Conservation (phyloP, 2,888 invertebrate species). For the Portevinia maculata region DNA sequence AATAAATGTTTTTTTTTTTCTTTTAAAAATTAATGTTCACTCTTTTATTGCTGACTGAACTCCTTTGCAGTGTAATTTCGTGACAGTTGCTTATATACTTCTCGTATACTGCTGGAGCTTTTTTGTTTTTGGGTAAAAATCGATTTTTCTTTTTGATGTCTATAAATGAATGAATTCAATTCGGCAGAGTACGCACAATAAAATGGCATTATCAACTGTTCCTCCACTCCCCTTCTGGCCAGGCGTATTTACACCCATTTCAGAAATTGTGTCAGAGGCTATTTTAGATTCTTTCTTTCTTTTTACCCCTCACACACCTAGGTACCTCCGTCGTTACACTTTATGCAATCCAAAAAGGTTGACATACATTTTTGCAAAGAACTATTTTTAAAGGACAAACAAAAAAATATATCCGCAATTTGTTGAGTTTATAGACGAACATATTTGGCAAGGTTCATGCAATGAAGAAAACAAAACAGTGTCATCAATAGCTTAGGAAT, state of each 20-base stretch:
- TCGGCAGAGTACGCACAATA: slow-evolving; percentile 40
- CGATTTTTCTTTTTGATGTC: slow-evolving; percentile 62
- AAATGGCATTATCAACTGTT: slow-evolving; percentile 37
- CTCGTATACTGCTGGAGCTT: slow-evolving; percentile 43
- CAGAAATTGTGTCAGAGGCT: slow-evolving; percentile 49
- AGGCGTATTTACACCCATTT: slow-evolving; percentile 21
- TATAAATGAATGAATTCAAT: slow-evolving; percentile 58
- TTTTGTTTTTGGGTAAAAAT: slow-evolving; percentile 66
- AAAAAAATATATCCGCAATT: slow-evolving; percentile 1
- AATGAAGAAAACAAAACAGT: background rate
- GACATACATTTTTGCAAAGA: slow-evolving; percentile 35
- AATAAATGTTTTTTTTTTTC: no score
- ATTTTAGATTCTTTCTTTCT: slow-evolving; percentile 40
- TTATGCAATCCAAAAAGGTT: slow-evolving; percentile 34
- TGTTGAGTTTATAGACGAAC: background rate
- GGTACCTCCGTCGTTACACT: background rate
- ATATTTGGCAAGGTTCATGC: background rate
- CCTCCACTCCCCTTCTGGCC: background rate
- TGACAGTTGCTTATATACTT: slow-evolving; percentile 55
- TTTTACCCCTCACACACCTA: slow-evolving; percentile 1
- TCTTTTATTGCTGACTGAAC: background rate
- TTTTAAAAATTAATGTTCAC: slow-evolving; percentile 19
- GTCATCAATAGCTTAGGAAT: slow-evolving; percentile 8
- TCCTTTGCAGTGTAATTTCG: slow-evolving; percentile 28
- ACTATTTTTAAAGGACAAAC: slow-evolving; percentile 38